Conservation (phyloP, 2,113 vertebrate genomes). For the Bubo blakistoni region DNA sequence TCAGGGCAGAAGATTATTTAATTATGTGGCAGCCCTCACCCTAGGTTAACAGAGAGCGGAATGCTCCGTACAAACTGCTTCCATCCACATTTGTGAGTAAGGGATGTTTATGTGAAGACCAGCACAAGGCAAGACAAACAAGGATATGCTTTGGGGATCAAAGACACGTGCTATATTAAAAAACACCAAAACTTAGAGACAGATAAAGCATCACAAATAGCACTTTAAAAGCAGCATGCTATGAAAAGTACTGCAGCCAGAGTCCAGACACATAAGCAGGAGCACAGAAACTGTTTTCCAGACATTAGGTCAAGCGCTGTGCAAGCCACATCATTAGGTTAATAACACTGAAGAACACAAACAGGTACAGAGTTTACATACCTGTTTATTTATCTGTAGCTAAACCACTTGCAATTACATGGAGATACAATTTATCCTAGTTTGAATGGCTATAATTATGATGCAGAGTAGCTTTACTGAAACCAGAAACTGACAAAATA, state of each 20-base stretch:
- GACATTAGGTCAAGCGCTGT: neutral
- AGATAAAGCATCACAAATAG: neutral
- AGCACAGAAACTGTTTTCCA: neutral
- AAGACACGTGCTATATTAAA: neutral
- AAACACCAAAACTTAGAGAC: neutral
- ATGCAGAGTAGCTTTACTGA: neutral
- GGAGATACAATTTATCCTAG: neutral
- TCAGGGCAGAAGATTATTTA: constrained; percentile 54
- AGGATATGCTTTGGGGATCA: neutral
- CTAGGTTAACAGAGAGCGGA: neutral
- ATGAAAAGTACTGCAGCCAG: neutral
- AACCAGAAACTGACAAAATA: neutral
- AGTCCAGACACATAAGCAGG: neutral
- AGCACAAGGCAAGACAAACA: neutral
- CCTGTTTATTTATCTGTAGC: neutral
- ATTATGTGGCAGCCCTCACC: constrained; percentile 10
- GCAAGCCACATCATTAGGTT: neutral
- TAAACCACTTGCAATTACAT: neutral
- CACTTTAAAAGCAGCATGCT: neutral
- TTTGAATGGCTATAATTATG: neutral
- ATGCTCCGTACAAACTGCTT: neutral
- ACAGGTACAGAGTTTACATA: neutral
- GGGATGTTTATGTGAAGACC: neutral
- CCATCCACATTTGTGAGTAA: neutral
- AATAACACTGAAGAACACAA: neutral